Evolutionary conservation across 2,888 invertebrate genomes (phyloP).

Genomic region (Shargacucullia verbasci): DNA sequence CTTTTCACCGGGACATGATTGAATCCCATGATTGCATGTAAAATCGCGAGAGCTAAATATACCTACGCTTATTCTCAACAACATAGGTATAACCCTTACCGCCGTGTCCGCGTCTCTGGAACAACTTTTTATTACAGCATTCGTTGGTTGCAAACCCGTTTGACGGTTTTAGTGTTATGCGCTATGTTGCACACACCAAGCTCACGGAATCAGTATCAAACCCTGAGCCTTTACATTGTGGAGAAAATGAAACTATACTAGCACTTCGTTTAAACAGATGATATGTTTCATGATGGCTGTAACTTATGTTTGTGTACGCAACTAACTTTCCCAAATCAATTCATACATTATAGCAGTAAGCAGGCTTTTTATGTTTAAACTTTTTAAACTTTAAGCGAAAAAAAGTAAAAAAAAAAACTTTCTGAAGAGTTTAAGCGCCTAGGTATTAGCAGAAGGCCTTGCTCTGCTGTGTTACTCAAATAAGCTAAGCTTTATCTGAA

Average conservation of each 20-base stretch:
- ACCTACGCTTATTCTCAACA: slow-evolving; percentile 44
- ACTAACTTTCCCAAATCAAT: no score
- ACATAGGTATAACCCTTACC: slow-evolving; percentile 34
- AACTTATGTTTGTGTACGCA: no score
- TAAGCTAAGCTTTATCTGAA: no score
- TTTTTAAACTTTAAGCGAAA: neutral
- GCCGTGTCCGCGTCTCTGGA: slow-evolving; percentile 66
- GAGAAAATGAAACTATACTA: slow-evolving; percentile 19
- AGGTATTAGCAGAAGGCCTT: no score
- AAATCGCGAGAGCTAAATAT: slow-evolving; percentile 2
- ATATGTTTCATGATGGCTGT: no score
- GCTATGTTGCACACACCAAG: slow-evolving; percentile 72
- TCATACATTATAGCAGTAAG: no score
- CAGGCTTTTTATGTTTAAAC: no score
- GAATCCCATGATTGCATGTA: neutral
- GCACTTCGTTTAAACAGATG: neutral
- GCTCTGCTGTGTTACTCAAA: no score
- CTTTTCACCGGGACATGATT: neutral
- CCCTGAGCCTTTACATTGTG: slow-evolving; percentile 36
- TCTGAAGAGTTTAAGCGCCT: no score
- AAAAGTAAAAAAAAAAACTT: no score
- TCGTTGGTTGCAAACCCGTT: slow-evolving; percentile 81
- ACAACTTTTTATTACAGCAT: slow-evolving; percentile 82
- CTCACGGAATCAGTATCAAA: slow-evolving; percentile 69
- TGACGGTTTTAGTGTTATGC: slow-evolving; percentile 76